A percentile compares a stretch with the other conserved stretches of the same genome.
Evolutionary conservation across 2,888 invertebrate genomes (phyloP).

Genomic region (Hemithea aestivaria): DNA sequence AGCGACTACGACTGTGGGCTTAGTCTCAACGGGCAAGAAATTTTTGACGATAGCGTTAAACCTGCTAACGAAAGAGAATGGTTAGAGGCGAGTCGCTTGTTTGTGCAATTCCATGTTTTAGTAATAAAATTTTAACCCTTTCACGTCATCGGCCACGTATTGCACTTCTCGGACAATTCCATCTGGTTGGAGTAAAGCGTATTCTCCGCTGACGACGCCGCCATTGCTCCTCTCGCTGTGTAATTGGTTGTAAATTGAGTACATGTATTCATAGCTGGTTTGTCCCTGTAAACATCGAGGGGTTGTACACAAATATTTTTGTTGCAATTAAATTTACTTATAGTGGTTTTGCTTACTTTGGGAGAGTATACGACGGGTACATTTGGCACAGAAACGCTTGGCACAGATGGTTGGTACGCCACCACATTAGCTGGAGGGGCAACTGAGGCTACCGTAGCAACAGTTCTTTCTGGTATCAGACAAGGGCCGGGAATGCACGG

Average conservation of each 20-base stretch:
- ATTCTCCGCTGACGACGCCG: conserved; percentile 72
- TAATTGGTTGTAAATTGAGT: conserved; percentile 73
- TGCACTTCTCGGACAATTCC: conserved; percentile 74
- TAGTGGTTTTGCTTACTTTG: conserved; percentile 34
- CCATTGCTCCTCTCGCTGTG: conserved; percentile 76
- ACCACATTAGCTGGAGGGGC: conserved; percentile 43
- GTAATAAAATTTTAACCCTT: conserved; percentile 51
- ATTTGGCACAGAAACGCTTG: conserved; percentile 41
- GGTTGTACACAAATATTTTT: too few relatives aligned
- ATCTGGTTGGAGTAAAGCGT: conserved; percentile 76
- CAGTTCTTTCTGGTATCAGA: conserved; percentile 41
- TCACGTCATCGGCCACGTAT: conserved; percentile 74
- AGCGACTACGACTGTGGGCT: conserved; percentile 11
- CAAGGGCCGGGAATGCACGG: conserved; percentile 37
- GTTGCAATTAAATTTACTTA: too few relatives aligned
- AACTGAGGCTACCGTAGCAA: conserved; percentile 38
- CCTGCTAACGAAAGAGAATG: conserved; percentile 32
- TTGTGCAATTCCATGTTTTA: conserved; percentile 7
- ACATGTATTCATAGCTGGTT: conserved; percentile 66
- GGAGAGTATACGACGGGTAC: conserved; percentile 47
- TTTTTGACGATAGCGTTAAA: conserved; percentile 66
- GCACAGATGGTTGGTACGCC: conserved; percentile 41
- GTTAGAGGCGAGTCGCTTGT: conserved; percentile 8
- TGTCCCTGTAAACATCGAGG: conserved; percentile 34
- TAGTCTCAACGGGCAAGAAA: conserved; percentile 41